Evolutionary conservation across 2,888 invertebrate genomes (phyloP).

Genomic region (Oxycera nigricornis): DNA sequence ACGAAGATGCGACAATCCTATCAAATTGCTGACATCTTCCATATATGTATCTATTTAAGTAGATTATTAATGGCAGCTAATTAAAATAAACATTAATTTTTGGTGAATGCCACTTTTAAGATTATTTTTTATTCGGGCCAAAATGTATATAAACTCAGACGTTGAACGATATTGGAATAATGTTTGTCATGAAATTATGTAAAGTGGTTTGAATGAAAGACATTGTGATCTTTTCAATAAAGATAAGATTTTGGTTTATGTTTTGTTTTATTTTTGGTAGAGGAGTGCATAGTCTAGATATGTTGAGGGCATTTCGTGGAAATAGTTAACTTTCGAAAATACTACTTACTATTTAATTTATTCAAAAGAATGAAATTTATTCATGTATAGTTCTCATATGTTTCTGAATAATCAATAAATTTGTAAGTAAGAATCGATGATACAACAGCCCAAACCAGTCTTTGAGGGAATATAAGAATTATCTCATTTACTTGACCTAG

Average conservation of each 20-base stretch:
- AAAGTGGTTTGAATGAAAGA: background rate
- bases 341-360: too few species aligned
- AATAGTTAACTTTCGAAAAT: too few species aligned
- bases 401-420: too few species aligned
- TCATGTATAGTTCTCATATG: too few species aligned
- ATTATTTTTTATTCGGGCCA: background rate
- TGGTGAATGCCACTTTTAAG: constrained; percentile 1
- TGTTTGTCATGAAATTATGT: background rate
- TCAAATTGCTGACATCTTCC: background rate
- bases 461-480: too few species aligned
- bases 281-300: background rate
- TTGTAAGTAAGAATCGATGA: too few species aligned
- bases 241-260: background rate
- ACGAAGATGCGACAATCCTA: background rate
- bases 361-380: too few species aligned
- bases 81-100: constrained; percentile 33
- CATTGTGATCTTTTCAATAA: background rate
- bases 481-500: too few species aligned
- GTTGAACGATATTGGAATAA: background rate
- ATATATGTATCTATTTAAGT: constrained; percentile 26
- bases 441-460: too few species aligned
- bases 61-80: constrained; percentile 29
- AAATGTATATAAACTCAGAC: background rate
- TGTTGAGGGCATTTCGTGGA: too few species aligned
- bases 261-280: background rate